A percentile compares a stretch with the other conserved stretches of the same genome.
phyloP scores from a whole-genome alignment of 2,113 vertebrate genomes.

The Arothron firmamentum region DNA sequence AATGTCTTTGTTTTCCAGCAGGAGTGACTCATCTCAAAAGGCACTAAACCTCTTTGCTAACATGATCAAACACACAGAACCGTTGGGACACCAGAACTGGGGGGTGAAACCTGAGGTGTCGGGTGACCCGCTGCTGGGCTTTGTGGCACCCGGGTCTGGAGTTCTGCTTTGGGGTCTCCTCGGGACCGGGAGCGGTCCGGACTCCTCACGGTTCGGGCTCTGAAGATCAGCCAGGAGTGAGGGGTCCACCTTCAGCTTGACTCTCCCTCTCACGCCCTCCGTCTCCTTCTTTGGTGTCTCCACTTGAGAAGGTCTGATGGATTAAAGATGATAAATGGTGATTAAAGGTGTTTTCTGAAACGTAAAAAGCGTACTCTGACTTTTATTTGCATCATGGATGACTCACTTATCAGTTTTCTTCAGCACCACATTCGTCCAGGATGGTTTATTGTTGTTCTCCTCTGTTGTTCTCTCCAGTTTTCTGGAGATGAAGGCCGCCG shows the following conservation, averaged over 20 bases:
- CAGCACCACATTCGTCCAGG: constrained; percentile 9
- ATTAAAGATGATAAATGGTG: not conserved
- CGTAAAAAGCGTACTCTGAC: not conserved
- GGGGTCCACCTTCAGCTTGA: constrained; percentile 52
- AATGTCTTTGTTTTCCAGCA: too few species aligned
- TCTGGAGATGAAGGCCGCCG: constrained; percentile 64
- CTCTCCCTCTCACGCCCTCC: constrained; percentile 18
- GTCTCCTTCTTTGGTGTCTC: constrained; percentile 45
- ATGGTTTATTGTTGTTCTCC: constrained; percentile 52
- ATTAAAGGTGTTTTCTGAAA: not conserved
- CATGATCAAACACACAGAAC: too few species aligned
- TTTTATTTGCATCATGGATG: not conserved
- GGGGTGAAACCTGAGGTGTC: constrained; percentile 53
- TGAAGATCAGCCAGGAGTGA: constrained; percentile 50
- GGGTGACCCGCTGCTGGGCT: constrained; percentile 19
- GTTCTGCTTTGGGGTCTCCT: constrained; percentile 13
- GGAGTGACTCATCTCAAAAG: too few species aligned
- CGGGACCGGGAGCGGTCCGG: not conserved
- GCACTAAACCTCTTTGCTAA: too few species aligned
- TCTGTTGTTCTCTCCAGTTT: constrained; percentile 60
- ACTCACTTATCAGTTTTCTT: constrained; percentile 54
- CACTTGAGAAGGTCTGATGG: constrained; percentile 26
- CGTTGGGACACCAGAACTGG: too few species aligned
- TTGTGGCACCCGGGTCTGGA: constrained; percentile 37
- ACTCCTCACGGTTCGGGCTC: not conserved